These are phyloP conservation scores for Phodopus roborovskii DNA, from an alignment of 2,113 vertebrate species.

Conservation along the genomic window DNA sequence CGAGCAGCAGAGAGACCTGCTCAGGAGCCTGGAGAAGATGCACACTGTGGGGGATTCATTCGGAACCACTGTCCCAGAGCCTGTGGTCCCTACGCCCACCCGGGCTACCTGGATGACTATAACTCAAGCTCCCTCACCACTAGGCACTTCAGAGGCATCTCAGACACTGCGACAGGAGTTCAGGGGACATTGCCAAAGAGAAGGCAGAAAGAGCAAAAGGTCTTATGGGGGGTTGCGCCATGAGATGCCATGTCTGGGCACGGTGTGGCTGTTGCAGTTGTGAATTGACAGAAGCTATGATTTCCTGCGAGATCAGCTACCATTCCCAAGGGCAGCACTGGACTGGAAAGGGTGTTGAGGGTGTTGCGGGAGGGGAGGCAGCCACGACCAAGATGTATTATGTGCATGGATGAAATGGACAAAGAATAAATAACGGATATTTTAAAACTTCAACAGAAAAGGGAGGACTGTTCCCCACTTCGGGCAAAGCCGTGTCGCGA, in stretches of 20 bases:
- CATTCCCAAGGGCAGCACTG: not conserved
- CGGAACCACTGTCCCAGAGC: accelerated
- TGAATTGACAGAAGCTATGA: not conserved
- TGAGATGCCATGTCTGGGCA: not conserved
- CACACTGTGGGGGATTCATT: not conserved
- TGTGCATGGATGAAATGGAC: not conserved
- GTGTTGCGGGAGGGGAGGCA: not conserved
- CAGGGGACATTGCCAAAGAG: not conserved
- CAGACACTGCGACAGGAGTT: not conserved
- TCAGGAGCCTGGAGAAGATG: not conserved
- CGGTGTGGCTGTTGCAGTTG: too few species aligned
- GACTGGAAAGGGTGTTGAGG: too few species aligned
- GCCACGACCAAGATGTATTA: not conserved
- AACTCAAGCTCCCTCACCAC: not conserved
- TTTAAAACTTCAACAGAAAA: not conserved
- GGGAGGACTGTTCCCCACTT: not conserved
- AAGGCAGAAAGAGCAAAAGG: too few species aligned
- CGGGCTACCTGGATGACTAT: not conserved
- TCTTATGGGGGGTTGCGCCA: not conserved
- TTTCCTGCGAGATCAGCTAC: not conserved
- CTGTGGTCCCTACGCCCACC: not conserved
- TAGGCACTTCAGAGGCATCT: not conserved
- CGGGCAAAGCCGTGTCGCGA: constrained; percentile 46
- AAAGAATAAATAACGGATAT: not conserved
- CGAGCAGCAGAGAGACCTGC: not conserved